Conservation (phyloP, 2,113 vertebrate genomes). For the Platichthys flesus region DNA sequence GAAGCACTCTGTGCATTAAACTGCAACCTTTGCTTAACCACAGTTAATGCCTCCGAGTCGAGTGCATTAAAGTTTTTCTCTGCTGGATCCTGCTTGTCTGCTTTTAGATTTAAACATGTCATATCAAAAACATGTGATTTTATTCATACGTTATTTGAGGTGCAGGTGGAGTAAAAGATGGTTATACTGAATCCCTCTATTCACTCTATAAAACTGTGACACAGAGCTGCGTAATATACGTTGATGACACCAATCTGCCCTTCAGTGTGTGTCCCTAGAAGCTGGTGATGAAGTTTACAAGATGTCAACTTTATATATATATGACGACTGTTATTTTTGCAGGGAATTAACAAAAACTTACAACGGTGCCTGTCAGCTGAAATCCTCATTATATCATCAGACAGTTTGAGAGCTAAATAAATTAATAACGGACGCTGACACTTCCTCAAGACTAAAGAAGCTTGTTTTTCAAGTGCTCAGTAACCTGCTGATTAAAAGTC, state of each 20-base stretch:
- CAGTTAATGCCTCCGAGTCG: slow-evolving; percentile 41
- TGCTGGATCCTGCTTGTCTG: slow-evolving; percentile 25
- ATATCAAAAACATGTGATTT: background rate
- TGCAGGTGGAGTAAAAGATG: background rate
- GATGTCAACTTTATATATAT: slow-evolving; percentile 32
- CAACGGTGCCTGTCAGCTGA: slow-evolving; percentile 39
- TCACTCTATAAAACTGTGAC: background rate
- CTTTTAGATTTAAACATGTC: slow-evolving; percentile 13
- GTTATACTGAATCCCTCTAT: background rate
- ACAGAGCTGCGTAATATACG: background rate
- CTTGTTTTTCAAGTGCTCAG: slow-evolving; percentile 31
- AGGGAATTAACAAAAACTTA: slow-evolving; percentile 19
- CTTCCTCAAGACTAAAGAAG: slow-evolving; percentile 23
- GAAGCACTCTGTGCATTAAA: slow-evolving; percentile 65
- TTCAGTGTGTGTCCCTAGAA: slow-evolving; percentile 13
- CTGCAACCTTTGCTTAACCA: slow-evolving; percentile 65
- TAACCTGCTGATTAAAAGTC: slow-evolving; percentile 39
- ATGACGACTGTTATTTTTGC: slow-evolving; percentile 29
- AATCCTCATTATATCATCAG: slow-evolving; percentile 61
- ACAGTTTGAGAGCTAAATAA: slow-evolving; percentile 57
- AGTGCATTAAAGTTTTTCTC: slow-evolving; percentile 53
- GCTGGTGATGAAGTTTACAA: slow-evolving; percentile 24
- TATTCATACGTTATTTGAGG: background rate
- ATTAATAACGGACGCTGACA: slow-evolving; percentile 38
- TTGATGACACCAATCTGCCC: slow-evolving; percentile 4